A percentile compares a stretch with the other conserved stretches of the same genome.
phyloP scores from a whole-genome alignment of 64 coral and sea anemone species.

The Montipora efflorescens region DNA sequence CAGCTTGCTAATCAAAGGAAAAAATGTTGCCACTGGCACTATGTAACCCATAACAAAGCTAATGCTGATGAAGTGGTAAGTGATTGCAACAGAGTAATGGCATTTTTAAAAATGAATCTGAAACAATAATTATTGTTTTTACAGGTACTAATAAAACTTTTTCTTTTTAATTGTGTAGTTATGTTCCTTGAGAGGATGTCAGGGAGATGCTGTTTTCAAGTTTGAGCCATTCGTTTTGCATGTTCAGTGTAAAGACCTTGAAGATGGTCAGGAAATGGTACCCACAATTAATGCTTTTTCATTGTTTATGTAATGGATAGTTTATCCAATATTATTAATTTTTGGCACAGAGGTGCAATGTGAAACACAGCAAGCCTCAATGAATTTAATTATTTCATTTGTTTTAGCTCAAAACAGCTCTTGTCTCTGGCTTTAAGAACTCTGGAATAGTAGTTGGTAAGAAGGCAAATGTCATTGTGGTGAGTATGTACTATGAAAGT shows the following conservation, averaged over 20 bases:
- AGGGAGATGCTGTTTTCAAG: constrained; percentile 86
- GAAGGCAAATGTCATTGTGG: constrained; percentile 76
- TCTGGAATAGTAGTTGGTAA: constrained; percentile 91
- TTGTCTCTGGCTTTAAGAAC: constrained; percentile 87
- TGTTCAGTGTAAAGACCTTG: constrained; percentile 80
- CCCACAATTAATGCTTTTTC: too few species aligned
- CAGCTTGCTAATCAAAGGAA: constrained; percentile 69
- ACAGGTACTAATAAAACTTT: neutral
- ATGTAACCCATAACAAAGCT: constrained; percentile 73
- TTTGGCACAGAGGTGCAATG: too few species aligned
- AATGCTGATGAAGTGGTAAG: constrained; percentile 66
- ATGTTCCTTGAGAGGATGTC: constrained; percentile 59
- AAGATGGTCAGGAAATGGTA: constrained; percentile 84
- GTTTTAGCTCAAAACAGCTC: constrained; percentile 75
- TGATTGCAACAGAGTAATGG: neutral
- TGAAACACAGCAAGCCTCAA: too few species aligned
- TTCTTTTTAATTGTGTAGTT: constrained; percentile 41
- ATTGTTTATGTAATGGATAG: too few species aligned
- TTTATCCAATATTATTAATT: too few species aligned
- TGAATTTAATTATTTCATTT: neutral
- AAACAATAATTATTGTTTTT: neutral
- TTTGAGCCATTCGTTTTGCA: constrained; percentile 95
- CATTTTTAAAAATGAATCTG: neutral
- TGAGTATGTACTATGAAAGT: neutral
- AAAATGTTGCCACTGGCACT: constrained; percentile 83